Evolutionary conservation across 2,797 vertebrate species (phyloP), one percentile per base, ranked within the genome.

Genomic region (Naso thynnoides): DNA sequence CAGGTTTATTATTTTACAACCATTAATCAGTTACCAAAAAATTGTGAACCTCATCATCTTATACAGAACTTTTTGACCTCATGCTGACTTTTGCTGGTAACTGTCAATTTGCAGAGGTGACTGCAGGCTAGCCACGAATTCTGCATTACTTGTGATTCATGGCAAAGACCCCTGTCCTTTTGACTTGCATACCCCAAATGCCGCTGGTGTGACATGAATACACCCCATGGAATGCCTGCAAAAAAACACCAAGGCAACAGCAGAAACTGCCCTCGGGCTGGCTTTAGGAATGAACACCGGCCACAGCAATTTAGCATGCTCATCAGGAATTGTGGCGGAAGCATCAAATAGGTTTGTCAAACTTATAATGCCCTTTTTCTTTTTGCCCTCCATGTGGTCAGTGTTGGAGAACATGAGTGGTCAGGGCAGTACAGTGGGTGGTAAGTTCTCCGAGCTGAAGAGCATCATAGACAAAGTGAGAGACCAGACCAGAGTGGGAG

Each of bases 361-460:
- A 73, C 31, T 66, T 19, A 70, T 18, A 0, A 2, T 42, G 8
- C 9, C 2, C 16, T 48, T 53, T 1, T 60, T 27, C 19, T 9
- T 27, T 10, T 54, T 9, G 10, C n/a, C 38, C 58, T 19, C 6
- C 36, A 13, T 56, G 62, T 53, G 38, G 15, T 58, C 77, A 95
- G 95, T 95, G 75, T 78, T 95, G 66, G 95, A 96, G 90, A 95
- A 96, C 84, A 96, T 96, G 95, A 89, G 94, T 24, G 92, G 95
- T 70, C 95, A 96, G 78, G 95, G 95, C 68, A 94, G 58, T 59
- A 95, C 95, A 0, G 77, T 96, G 50, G 94, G 95, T 0, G 93
- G 94, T 0, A 82, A 88, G 33, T 95, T 96, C 86, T 83, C 80
- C 7, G 95, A 96, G 85, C 90, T 96, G 42, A 93, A 69, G 86